Conservation (phyloP, 2,113 vertebrate genomes). For the Pantherophis guttatus region DNA sequence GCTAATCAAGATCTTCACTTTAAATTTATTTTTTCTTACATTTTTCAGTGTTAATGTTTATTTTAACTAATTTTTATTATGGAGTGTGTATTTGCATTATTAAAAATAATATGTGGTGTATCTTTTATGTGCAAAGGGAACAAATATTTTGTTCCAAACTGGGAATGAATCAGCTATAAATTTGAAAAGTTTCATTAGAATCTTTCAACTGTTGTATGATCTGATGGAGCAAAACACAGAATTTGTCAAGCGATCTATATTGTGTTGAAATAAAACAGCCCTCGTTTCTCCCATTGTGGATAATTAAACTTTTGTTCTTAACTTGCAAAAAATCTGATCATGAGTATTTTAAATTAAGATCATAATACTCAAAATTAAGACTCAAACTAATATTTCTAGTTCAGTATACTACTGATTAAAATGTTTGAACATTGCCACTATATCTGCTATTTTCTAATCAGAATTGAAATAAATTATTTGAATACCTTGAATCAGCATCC, state of each 20-base stretch:
- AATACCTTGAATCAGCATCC: background rate
- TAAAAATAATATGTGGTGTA: background rate
- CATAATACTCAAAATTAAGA: background rate
- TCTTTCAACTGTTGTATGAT: background rate
- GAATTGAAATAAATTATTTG: background rate
- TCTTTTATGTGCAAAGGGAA: background rate
- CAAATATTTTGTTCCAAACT: background rate
- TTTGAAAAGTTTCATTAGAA: background rate
- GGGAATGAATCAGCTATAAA: background rate
- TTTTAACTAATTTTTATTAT: background rate
- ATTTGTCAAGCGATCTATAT: background rate
- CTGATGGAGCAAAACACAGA: background rate
- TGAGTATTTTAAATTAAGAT: background rate
- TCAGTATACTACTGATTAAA: background rate
- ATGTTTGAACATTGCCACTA: background rate
- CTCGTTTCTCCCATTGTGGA: background rate
- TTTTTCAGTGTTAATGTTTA: background rate
- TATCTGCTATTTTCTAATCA: background rate
- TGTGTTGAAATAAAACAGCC: background rate
- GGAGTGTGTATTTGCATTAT: background rate
- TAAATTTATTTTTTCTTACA: background rate
- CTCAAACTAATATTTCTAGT: background rate
- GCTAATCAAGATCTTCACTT: background rate
- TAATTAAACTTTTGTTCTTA: background rate
- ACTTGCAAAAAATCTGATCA: background rate